Evolutionary conservation across 2,888 invertebrate species (phyloP), one percentile per base, ranked within the genome.

Genomic region (Rhagonycha lutea): DNA sequence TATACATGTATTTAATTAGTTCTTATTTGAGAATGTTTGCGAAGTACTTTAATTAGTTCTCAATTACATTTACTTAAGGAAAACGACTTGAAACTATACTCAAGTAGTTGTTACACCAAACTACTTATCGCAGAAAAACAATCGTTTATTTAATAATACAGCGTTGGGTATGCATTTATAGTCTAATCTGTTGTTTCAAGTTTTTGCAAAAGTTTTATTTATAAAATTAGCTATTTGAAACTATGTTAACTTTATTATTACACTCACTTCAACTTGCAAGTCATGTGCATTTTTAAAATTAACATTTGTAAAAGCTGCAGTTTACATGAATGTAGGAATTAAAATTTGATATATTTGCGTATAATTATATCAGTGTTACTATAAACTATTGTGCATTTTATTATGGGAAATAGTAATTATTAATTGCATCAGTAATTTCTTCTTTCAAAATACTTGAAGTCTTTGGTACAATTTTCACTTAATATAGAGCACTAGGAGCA

Each of bases 401-500:
- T 72, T 69, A 72, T 62, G 72, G 71, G 75, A 75, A 75, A 72
- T 75, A 75, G 72, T 71, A 68, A 63, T 47, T 69, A 75, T 75
- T 14, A n/a, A 47, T 47, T 47, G 47, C 47, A n/a, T 47, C n/a
- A 69, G 68, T 72, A 65, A 72, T 61, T 65, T 63, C 60, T 69
- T 76, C 60, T 69, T 76, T 73, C 24, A 70, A 79, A 80, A 79
- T 80, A 79, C 68, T 82, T 78, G 67, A 72, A 76, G 85, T 87
- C 86, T 86, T 86, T 86, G 86, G 86, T 85, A 84, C 83, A 78
- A 79, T 82, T 85, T 85, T 84, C 82, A 85, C 85, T 80, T 83
- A 83, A 83, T 86, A 86, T 81, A 86, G 86, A 85, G 85, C 85
- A 86, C 86, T 85, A 81, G 79, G 79, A 78, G 81, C 81, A 78